Evolutionary conservation across 2,797 vertebrate genomes (phyloP), one percentile per base, ranked within the genome.

Genomic region (Chelidonichthys spinosus): DNA sequence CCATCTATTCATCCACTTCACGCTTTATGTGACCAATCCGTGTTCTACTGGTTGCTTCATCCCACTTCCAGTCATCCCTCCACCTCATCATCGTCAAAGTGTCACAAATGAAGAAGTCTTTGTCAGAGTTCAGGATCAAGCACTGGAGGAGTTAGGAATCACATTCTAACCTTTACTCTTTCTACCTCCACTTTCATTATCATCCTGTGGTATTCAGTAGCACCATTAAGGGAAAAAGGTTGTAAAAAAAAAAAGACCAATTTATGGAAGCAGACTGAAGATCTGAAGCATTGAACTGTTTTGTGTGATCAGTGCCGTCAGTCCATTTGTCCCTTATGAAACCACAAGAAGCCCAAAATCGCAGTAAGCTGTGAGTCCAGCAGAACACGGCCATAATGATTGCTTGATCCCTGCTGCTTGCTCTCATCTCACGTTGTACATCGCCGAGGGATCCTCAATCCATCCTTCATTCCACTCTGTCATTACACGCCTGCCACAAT

Each of bases 1-100:
- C 75, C 70, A 61, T 77, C 68, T 13, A 47, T 67, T 84, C 83
- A 66, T 80, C 84, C 79, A 83, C 82, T 82, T 25, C 82, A 55
- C 7, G 32, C 52, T 35, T 35, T 3, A 13, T 32, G 18, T 52
- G 9, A 50, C 18, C 72, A 66, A 3, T 59, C 61, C 32, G 64
- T 56, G 37, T 78, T 63, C 71, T 3, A 37, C 42, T 40, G 60
- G 33, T 72, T 32, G 42, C 59, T 71, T 55, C 77, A 82, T 78
- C 42, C 42, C 53, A 32, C 54, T 47, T 18, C 36, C 62, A 42
- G 40, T 62, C 84, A 72, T 56, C 40, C 54, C 64, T 47, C 54
- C 46, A 70, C 54, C 59, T 63, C 76, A 65, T 73, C 78, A 72
- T 65, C 69, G 74, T 78, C 79, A 62, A 6, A 71, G 42, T 63